phyloP scores from a whole-genome alignment of 2,113 vertebrate species.

The Lates calcarifer region DNA sequence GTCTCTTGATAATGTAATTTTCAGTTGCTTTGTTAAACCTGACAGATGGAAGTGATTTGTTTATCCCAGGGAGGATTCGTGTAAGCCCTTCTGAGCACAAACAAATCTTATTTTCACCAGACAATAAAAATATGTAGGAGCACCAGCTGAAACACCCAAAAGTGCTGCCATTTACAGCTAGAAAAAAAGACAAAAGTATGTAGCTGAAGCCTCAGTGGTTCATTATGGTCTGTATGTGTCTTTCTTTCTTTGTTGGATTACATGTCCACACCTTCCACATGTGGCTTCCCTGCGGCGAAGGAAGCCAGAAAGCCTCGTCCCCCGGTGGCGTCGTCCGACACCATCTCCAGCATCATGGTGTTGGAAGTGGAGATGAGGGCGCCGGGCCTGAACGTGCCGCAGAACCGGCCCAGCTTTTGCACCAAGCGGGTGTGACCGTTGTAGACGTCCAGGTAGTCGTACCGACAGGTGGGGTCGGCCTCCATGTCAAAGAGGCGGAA shows the following conservation, averaged over 20 bases:
- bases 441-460: constrained; percentile 90
- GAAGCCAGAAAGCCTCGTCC: constrained; percentile 90
- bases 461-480: constrained; percentile 89
- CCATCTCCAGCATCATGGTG: constrained; percentile 91
- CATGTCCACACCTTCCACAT: constrained; percentile 83
- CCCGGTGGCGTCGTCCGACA: constrained; percentile 84
- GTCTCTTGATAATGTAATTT: neutral
- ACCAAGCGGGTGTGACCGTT: constrained; percentile 85
- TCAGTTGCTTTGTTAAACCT: neutral
- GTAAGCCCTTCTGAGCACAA: neutral
- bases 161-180: neutral
- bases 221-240: neutral
- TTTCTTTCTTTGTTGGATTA: neutral
- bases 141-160: neutral
- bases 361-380: constrained; percentile 90
- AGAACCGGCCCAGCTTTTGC: constrained; percentile 91
- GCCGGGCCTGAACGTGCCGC: constrained; percentile 92
- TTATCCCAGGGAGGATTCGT: neutral
- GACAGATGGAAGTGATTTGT: neutral
- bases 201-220: neutral
- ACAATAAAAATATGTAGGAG: neutral
- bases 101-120: neutral
- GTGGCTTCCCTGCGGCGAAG: constrained; percentile 88
- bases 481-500: constrained; percentile 94
- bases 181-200: neutral